Evolutionary conservation across 2,113 vertebrate genomes (phyloP).

Genomic region (Tetrax tetrax): DNA sequence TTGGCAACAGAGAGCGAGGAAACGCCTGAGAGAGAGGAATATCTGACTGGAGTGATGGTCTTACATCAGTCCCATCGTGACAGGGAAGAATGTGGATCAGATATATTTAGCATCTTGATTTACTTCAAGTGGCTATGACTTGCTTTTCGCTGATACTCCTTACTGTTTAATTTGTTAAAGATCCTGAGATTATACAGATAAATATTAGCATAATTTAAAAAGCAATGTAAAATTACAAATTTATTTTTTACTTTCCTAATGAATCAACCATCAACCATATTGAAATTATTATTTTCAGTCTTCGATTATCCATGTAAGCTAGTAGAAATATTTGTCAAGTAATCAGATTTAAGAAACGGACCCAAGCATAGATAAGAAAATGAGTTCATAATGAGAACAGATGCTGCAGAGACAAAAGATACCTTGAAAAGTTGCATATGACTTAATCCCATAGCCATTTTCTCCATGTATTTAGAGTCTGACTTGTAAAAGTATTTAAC

Average conservation of each 20-base stretch:
- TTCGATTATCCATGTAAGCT: not conserved
- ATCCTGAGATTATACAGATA: not conserved
- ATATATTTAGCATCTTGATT: constrained; percentile 34
- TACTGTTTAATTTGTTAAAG: constrained; percentile 27
- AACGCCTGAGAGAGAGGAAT: not conserved
- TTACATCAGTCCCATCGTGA: constrained; percentile 12
- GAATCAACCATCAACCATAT: constrained; percentile 1
- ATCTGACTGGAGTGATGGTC: constrained; percentile 30
- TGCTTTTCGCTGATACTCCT: not conserved
- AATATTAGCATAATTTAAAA: not conserved
- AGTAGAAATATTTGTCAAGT: not conserved
- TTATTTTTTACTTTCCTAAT: constrained; percentile 7
- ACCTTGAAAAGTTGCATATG: not conserved
- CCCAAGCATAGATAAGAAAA: constrained; percentile 16
- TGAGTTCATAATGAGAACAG: constrained; percentile 37
- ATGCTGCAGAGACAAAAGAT: constrained; percentile 14
- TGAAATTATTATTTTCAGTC: constrained; percentile 18
- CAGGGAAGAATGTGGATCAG: constrained; percentile 1
- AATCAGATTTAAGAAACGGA: not conserved
- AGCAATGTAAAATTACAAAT: not conserved
- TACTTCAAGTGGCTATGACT: constrained; percentile 14
- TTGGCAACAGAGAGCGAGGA: constrained; percentile 15
- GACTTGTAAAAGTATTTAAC: not conserved
- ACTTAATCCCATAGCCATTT: not conserved
- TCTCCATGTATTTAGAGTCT: not conserved